Evolutionary conservation across 2,797 vertebrate genomes (phyloP), one percentile per base, ranked within the genome.

Genomic region (Sphenopsis melanotis): DNA sequence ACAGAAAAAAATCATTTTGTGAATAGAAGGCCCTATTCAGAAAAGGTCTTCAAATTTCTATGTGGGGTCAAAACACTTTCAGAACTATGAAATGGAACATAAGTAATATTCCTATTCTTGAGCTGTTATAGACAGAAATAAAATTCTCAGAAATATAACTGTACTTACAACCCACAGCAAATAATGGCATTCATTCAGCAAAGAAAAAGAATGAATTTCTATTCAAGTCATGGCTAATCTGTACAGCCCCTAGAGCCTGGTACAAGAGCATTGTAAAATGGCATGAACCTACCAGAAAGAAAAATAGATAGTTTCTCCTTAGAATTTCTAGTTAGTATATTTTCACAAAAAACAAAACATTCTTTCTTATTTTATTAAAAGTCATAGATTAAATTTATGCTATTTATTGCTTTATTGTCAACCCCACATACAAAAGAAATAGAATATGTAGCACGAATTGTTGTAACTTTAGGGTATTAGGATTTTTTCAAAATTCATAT

Each of bases 21-120:
- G 94, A 94, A 60, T 91, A 65, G 94, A 86, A 96, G 80, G 71
- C 46, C 86, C 83, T 96, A 97, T 97, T 97, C 95, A 95, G 82
- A 78, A 90, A 89, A 94, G 87, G 86, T 90, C 89, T 95, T 96
- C 84, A 93, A 20, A 96, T 96, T 97, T 96, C 94, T 95, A 83
- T 96, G 61, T 85, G 56, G 34, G 93, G 96, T 97, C 94, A 96
- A 91, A 96, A 95, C 80, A 87, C 80, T 96, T 96, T 87, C 60
- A 91, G 88, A 93, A 94, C 64, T 64, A 92, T 90, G 90, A 92
- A 96, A 94, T 94, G 77, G 87, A 91, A 94, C 87, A 91, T 93
- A 95, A 96, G 87, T 95, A 96, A 95, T 96, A 95, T 89, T 96
- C 71, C 64, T 92, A 77, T 95, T 94, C 77, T 65, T 93, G 64